Conservation (phyloP, 2,797 vertebrate genomes). For the Potorous gilbertii region DNA sequence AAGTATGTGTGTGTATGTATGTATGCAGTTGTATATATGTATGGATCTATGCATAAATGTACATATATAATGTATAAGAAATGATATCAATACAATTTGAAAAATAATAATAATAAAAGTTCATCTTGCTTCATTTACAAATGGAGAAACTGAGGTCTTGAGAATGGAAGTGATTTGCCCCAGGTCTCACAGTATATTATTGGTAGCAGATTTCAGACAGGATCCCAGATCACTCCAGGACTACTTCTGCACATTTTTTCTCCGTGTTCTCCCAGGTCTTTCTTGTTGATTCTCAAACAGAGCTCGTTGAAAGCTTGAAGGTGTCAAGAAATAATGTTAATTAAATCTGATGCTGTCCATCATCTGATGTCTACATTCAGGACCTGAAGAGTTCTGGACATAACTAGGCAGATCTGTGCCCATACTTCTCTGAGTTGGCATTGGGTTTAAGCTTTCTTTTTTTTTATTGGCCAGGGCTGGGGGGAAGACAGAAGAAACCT, state of each 20-base stretch:
- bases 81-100: neutral
- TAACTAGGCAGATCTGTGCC: no score
- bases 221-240: neutral
- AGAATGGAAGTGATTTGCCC: neutral
- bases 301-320: neutral
- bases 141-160: neutral
- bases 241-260: neutral
- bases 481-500: neutral
- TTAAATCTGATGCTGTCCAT: no score
- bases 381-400: no score
- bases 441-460: neutral
- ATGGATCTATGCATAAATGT: neutral
- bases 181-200: neutral
- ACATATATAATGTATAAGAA: neutral
- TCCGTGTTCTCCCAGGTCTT: neutral
- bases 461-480: rapidly evolving
- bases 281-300: neutral
- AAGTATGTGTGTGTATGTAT: no score
- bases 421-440: neutral
- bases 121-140: neutral
- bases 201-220: neutral
- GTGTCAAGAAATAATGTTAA: no score
- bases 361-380: no score
- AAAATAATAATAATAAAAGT: neutral
- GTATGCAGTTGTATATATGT: neutral